Percentiles rank a stretch among this genome's conserved stretches.
Conservation (phyloP, 2,113 vertebrate species). For the Mixornis gularis region DNA sequence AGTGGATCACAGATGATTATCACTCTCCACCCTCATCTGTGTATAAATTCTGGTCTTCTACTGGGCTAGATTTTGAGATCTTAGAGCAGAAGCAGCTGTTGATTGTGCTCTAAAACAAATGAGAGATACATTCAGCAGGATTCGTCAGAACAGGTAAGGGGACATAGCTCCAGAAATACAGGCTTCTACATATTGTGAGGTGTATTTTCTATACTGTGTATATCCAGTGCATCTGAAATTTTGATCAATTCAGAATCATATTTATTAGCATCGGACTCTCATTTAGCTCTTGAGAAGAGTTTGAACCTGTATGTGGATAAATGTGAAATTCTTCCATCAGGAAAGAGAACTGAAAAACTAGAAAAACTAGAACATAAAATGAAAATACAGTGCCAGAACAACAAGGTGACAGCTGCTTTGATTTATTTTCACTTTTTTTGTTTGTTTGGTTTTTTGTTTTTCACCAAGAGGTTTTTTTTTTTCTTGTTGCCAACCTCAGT, state of each 20-base stretch:
- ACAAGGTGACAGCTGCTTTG: neutral
- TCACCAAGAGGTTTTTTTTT: neutral
- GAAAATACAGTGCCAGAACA: neutral
- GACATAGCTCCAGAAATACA: neutral
- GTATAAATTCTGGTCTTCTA: neutral
- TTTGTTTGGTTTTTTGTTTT: neutral
- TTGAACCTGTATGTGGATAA: neutral
- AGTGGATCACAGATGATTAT: neutral
- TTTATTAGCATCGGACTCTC: neutral
- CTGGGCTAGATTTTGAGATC: neutral
- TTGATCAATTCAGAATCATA: neutral
- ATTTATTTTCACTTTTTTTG: neutral
- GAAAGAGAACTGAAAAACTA: neutral
- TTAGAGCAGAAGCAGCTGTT: neutral
- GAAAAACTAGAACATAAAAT: neutral
- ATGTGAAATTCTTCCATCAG: neutral
- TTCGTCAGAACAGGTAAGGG: neutral
- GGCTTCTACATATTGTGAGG: fast-evolving
- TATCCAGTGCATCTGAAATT: neutral
- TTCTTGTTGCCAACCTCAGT: neutral
- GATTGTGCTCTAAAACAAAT: neutral
- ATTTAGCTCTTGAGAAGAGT: neutral
- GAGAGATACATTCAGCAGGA: neutral
- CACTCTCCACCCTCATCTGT: neutral
- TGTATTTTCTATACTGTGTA: neutral